Evolutionary conservation across 2,888 invertebrate genomes (phyloP).

Genomic region (Folsomia candida): DNA sequence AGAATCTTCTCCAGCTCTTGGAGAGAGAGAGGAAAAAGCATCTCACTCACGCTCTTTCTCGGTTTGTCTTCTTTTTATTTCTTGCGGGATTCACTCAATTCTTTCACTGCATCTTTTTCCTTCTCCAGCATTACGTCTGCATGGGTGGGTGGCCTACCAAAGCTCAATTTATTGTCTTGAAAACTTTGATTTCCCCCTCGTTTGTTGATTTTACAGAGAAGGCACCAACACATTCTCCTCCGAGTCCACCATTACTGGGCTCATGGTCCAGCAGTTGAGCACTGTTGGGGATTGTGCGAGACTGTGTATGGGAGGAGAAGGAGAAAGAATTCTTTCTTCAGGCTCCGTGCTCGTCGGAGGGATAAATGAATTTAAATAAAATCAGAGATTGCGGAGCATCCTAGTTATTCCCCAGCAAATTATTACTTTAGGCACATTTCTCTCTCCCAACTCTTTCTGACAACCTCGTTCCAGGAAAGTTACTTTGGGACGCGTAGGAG

Average conservation of each 20-base stretch:
- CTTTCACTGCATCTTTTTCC: slow-evolving; percentile 1
- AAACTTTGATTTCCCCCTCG: slow-evolving; percentile 16
- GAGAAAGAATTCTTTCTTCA: not conserved
- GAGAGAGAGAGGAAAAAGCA: not conserved
- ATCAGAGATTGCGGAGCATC: not conserved
- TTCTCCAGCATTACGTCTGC: slow-evolving; percentile 5
- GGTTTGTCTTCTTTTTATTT: no score
- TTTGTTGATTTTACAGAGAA: slow-evolving; percentile 13
- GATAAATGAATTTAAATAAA: slow-evolving; percentile 13
- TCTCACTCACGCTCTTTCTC: no score
- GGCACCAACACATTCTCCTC: not conserved
- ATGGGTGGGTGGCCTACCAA: slow-evolving; percentile 7
- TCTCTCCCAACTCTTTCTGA: no score
- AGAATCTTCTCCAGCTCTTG: no score
- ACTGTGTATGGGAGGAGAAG: not conserved
- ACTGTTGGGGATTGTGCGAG: no score
- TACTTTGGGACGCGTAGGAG: no score
- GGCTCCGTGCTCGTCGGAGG: not conserved
- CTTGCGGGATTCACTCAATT: slow-evolving; percentile 7
- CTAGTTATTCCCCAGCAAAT: not conserved
- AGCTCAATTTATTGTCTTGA: slow-evolving; percentile 20
- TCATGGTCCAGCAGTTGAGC: no score
- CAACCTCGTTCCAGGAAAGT: no score
- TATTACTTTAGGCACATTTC: not conserved
- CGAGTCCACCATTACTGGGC: not conserved